A percentile compares a stretch with the other conserved stretches of the same genome.
phyloP scores from a whole-genome alignment of 2,888 invertebrate genomes.

The Nipponacmea schrenckii region DNA sequence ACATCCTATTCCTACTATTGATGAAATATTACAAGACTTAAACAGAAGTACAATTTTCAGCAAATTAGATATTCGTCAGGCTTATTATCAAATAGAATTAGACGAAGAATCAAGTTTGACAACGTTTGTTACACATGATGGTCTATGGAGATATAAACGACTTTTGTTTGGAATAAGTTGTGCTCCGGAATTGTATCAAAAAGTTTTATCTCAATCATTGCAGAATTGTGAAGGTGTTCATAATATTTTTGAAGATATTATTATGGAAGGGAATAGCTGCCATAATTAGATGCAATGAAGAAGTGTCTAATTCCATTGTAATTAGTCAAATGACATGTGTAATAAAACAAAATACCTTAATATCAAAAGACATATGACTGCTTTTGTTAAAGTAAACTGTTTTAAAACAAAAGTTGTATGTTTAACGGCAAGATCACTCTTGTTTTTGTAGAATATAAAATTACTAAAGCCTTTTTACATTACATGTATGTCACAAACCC shows the following conservation, averaged over 20 bases:
- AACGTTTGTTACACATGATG: constrained; percentile 20
- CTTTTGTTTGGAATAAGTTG: constrained; percentile 20
- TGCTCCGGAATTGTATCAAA: constrained; percentile 29
- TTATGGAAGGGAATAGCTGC: too few relatives aligned
- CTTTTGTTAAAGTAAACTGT: too few relatives aligned
- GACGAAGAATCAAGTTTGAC: constrained; percentile 26
- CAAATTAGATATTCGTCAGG: constrained; percentile 34
- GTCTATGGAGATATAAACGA: constrained; percentile 19
- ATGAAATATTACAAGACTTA: constrained; percentile 31
- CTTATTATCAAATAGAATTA: constrained; percentile 23
- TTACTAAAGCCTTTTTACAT: too few relatives aligned
- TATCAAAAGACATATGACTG: too few relatives aligned
- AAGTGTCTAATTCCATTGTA: too few relatives aligned
- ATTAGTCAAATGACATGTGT: too few relatives aligned
- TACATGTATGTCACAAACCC: too few relatives aligned
- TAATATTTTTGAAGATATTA: constrained; percentile 32
- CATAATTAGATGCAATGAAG: too few relatives aligned
- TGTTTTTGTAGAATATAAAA: too few relatives aligned
- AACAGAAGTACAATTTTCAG: constrained; percentile 29
- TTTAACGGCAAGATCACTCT: too few relatives aligned
- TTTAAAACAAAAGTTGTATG: too few relatives aligned
- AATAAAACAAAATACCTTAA: too few relatives aligned
- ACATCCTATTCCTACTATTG: constrained; percentile 31
- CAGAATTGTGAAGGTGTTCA: constrained; percentile 27
- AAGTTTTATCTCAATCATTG: constrained; percentile 25